Conservation (phyloP, 2,113 vertebrate genomes). For the Helogale parvula region DNA sequence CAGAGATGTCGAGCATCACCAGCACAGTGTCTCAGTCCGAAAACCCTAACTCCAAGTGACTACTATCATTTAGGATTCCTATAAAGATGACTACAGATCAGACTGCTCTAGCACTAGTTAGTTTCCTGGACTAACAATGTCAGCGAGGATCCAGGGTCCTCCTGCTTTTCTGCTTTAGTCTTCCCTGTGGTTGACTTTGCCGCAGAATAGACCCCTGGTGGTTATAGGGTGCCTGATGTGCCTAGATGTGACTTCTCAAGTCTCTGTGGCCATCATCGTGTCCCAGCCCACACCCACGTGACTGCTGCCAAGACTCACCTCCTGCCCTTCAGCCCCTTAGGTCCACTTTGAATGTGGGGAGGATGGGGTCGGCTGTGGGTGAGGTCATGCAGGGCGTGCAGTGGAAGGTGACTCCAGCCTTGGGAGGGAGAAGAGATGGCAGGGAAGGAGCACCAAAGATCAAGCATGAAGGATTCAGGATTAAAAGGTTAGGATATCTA, state of each 20-base stretch:
- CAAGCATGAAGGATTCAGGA: background rate
- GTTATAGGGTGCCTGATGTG: background rate
- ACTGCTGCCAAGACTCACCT: background rate
- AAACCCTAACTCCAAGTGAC: background rate
- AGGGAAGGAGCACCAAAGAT: background rate
- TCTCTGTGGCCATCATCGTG: background rate
- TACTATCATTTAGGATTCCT: background rate
- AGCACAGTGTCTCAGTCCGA: background rate
- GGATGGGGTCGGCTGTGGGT: background rate
- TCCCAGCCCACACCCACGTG: background rate
- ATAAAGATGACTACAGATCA: background rate
- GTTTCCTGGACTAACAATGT: background rate
- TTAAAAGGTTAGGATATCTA: no score
- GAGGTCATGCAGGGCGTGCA: background rate
- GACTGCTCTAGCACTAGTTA: no score
- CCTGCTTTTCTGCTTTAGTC: background rate
- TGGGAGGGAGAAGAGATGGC: background rate
- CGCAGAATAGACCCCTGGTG: fast-evolving
- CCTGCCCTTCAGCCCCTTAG: background rate
- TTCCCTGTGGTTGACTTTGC: background rate
- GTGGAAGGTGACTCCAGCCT: background rate
- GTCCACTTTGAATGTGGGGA: background rate
- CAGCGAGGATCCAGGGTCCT: background rate
- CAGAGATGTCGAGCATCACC: no score
- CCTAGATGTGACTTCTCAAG: background rate